A percentile compares a stretch with the other conserved stretches of the same genome.
Evolutionary conservation across 2,113 vertebrate species (phyloP).

Genomic region (Nyctibius bracteatus): DNA sequence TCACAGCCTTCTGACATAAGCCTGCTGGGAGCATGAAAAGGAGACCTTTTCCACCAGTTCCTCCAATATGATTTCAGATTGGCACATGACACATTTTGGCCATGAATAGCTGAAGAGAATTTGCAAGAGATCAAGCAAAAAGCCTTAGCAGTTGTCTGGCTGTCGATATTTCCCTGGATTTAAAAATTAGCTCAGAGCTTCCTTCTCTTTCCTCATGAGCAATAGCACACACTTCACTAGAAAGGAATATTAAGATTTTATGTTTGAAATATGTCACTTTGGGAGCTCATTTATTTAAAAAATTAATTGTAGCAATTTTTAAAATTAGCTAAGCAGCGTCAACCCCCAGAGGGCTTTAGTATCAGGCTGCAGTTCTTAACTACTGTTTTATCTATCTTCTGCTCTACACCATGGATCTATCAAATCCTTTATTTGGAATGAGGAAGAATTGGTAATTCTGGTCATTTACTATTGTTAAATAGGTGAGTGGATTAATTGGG

Average conservation of each 20-base stretch:
- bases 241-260: conserved; percentile 61
- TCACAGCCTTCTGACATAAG: conserved; percentile 51
- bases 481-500: conserved; percentile 18
- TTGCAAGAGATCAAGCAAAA: conserved; percentile 56
- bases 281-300: conserved; percentile 58
- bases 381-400: background rate
- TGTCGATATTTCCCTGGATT: background rate
- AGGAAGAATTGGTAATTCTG: background rate
- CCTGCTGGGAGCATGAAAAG: background rate
- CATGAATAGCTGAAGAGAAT: conserved; percentile 51
- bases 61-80: background rate
- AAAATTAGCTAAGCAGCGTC: conserved; percentile 59
- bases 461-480: background rate
- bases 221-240: conserved; percentile 3
- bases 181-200: conserved; percentile 31
- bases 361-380: conserved; percentile 46
- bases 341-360: conserved; percentile 39
- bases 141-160: conserved; percentile 9
- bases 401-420: conserved; percentile 25
- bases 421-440: conserved; percentile 44
- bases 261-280: conserved; percentile 61
- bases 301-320: conserved; percentile 51
- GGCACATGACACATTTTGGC: conserved; percentile 30
- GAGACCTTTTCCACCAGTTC: conserved; percentile 39
- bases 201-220: conserved; percentile 16